Base-by-base conservation (phyloP, 2,113 vertebrate species). In the Origma solitaria region DNA sequence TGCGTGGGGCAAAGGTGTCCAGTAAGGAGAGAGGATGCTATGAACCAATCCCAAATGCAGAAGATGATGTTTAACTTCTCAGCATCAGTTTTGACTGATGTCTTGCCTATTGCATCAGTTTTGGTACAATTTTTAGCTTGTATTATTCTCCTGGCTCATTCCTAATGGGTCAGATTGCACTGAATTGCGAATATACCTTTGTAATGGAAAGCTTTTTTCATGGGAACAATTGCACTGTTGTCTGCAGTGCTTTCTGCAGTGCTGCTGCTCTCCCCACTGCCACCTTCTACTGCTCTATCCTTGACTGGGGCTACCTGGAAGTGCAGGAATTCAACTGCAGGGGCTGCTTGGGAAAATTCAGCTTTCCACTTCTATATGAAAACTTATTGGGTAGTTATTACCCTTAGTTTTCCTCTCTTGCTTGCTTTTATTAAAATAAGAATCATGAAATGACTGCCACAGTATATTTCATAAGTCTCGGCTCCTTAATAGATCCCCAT, bases 351-450 rank as follows among this genome's bases (percentile, higher is more conserved):
- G 33, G 45, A 38, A 81, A 72, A 30, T 51, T 82, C 42, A 33
- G 51, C 20, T 76, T 76, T 60, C 33, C 61, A 6, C n/a, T 82
- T 60, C 40, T 84, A 4, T 60, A 2, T 79, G 49, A 88, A 94
- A 96, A 58, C 20, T 27, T 80, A 16, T 62, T 62, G 68, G 49
- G 64, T 49, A 62, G 71, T 70, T 91, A 83, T 90, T 92, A 93
- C 60, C 64, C 53, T 79, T 86, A 68, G 70, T 58, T 88, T 88
- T 94, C 60, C 76, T 93, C 76, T 68, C 51, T 80, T 51, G 44
- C 88, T 90, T 88, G 58, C 72, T 92, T 86, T 84, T 87, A 77
- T 90, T 90, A 92, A 79, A 90, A 69, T 30, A 72, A 33, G 53
- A 83, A 51, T 75, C 33, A 42, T 60, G 82, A 90, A 92, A 77